Evolutionary conservation across 2,113 vertebrate species (phyloP), one percentile per base, ranked within the genome.

Genomic region (Phyllopteryx taeniolatus): DNA sequence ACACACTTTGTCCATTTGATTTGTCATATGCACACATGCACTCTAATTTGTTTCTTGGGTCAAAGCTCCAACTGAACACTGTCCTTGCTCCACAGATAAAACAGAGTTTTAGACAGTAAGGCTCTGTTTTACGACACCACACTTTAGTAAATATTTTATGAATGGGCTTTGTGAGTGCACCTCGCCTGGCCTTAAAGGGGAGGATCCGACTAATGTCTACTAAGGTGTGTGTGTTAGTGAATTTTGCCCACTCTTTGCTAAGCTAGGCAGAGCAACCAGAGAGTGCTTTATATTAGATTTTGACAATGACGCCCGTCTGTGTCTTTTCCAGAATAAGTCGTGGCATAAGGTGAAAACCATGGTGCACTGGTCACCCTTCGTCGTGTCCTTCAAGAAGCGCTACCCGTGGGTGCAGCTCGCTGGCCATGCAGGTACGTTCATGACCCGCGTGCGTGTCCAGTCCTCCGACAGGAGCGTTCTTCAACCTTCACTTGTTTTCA

Each of bases 401-500:
- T 94, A 94, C 77, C 94, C 95, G 0, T 96, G 96, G 96, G 94
- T 97, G 78, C 96, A 97, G 88, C 92, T 96, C 0, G 94, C 96
- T 0, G 96, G 96, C 68, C 96, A 97, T 5, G 91, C 94, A 86
- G 96, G 96, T 97, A 89, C 20, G 67, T 35, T 14, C 22, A 43
- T 10, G 19, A 33, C 10, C 10, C 22, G 22, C 12, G 0, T 61
- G 17, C 31, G 13, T 12, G 56, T 27, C 22, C 11, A 3, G 11
- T 59, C 56, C n/a, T 22, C 10, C 11, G 12, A 17, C 20, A n/a
- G 4, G 44, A 20, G 4, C 27, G 1, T 49, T 5, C 59, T 14
- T 59, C 33, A 33, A 33, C 63, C 22, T 59, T 61, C 35, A 64
- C 2, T 8, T 27, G 22, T 31, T 8, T 53, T 12, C 43, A 2